Evolutionary conservation across 2,888 invertebrate genomes (phyloP).

Genomic region (Phyto melanocephala): DNA sequence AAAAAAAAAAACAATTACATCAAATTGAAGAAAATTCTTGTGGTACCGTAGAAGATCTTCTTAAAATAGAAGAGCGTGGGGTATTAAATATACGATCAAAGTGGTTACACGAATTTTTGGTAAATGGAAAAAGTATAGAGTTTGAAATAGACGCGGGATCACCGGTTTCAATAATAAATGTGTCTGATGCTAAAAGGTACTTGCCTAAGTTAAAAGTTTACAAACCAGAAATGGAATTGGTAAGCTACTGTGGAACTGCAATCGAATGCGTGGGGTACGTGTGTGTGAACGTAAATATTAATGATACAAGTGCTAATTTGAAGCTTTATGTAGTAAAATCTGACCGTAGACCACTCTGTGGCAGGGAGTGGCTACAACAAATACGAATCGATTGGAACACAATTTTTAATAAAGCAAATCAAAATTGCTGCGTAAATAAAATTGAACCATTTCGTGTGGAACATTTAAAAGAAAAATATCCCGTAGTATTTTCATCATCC

Average conservation of each 20-base stretch:
- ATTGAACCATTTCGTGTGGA: slow-evolving; percentile 7
- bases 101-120: not conserved
- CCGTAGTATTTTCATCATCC: not conserved
- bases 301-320: not conserved
- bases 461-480: slow-evolving; percentile 9
- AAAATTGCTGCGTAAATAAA: not conserved
- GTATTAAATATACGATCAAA: not conserved
- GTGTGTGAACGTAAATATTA: not conserved
- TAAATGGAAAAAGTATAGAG: slow-evolving; percentile 7
- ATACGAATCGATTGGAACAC: slow-evolving; percentile 9
- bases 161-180: slow-evolving; percentile 31
- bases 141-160: slow-evolving; percentile 38
- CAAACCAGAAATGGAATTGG: slow-evolving; percentile 9
- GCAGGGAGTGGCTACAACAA: slow-evolving; percentile 16
- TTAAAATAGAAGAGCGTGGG: slow-evolving; percentile 4
- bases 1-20: not conserved
- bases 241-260: slow-evolving; percentile 32
- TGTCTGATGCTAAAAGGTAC: slow-evolving; percentile 1
- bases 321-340: not conserved
- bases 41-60: not conserved
- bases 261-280: slow-evolving; percentile 26
- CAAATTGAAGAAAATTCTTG: not conserved
- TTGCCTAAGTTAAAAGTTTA: slow-evolving; percentile 3
- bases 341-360: slow-evolving; percentile 7
- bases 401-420: not conserved